Conservation (phyloP, 30 jellyfish, hydroid and myxozoan species). For the Morbakka virulenta region DNA sequence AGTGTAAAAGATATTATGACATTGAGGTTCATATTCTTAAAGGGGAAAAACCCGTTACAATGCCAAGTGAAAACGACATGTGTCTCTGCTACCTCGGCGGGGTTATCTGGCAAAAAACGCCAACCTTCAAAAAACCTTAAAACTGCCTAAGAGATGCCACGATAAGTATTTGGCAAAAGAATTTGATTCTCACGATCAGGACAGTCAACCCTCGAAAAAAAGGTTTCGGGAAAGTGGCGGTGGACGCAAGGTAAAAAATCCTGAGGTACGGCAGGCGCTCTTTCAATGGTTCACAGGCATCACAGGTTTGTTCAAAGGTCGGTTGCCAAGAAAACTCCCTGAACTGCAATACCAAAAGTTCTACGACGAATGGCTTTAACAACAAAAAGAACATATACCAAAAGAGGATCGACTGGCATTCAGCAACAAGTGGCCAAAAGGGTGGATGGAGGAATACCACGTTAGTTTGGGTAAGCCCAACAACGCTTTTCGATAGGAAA, state of each 20-base stretch:
- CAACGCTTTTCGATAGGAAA: conserved; percentile 47
- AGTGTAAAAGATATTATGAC: no score
- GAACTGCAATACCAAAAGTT: no score
- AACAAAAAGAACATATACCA: conserved; percentile 23
- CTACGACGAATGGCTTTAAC: no score
- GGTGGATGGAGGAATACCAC: conserved; percentile 60
- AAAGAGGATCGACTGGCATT: conserved; percentile 12
- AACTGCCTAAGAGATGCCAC: no score
- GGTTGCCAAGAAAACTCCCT: conserved; percentile 22
- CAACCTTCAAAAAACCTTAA: no score
- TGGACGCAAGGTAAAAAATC: conserved; percentile 42
- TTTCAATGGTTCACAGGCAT: conserved; percentile 26
- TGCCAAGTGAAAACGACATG: no score
- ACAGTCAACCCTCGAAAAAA: no score
- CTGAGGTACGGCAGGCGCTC: conserved; percentile 36
- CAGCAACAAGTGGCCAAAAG: conserved; percentile 47
- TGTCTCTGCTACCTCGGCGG: no score
- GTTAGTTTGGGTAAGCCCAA: conserved; percentile 66
- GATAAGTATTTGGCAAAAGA: conserved; percentile 61
- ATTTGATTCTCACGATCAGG: conserved; percentile 12
- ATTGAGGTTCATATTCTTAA: no score
- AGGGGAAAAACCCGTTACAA: no score
- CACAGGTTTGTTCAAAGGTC: conserved; percentile 31
- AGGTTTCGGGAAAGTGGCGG: conserved; percentile 57
- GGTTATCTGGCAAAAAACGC: no score